Base-by-base conservation (phyloP, 2,888 invertebrate genomes). In the Theretra japonica region DNA sequence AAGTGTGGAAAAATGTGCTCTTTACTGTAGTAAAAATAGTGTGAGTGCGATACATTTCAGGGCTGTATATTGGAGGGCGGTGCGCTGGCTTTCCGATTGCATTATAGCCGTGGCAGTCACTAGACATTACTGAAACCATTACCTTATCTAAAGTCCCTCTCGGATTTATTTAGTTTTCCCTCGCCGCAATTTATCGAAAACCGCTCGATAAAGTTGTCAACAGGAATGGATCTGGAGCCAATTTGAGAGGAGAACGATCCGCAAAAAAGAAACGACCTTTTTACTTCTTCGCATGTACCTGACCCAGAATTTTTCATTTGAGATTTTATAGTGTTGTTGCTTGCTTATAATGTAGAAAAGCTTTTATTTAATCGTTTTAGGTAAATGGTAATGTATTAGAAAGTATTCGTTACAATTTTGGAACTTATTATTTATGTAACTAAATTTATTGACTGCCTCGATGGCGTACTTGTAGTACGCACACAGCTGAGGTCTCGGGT, bases 161-260 rank as follows among this genome's bases (percentile, higher is more conserved):
- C 89, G 93, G 93, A 94, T 94, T 94, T 93, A 94, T 94, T 94
- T 94, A 94, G 93, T 93, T 93, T 94, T 93, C 93, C 93, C 92
- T 91, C 90, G 91, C 92, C 92, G 92, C 93, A 92, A 93, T 93
- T 94, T 94, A 94, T 94, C 93, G 94, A 92, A 93, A 93, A 92
- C 90, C 93, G 91, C 89, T 94, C 93, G 94, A 94, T 94, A 94
- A 94, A 93, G 90, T 94, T 94, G 93, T 94, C 94, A 94, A 94
- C 93, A 93, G 90, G 88, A 94, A 93, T 90, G 91, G 92, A 92
- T 93, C 92, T 90, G 86, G 86, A 90, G 91, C 91, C 93, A 93
- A 93, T 93, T 93, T 92, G 89, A 92, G 90, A 90, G 85, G 83
- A 89, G 86, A 89, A 84, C 86, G 85, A 79, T 85, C 83, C 81